A percentile compares a stretch with the other conserved stretches of the same genome.
phyloP scores from a whole-genome alignment of 2,797 vertebrate genomes.

The Selene dorsalis region DNA sequence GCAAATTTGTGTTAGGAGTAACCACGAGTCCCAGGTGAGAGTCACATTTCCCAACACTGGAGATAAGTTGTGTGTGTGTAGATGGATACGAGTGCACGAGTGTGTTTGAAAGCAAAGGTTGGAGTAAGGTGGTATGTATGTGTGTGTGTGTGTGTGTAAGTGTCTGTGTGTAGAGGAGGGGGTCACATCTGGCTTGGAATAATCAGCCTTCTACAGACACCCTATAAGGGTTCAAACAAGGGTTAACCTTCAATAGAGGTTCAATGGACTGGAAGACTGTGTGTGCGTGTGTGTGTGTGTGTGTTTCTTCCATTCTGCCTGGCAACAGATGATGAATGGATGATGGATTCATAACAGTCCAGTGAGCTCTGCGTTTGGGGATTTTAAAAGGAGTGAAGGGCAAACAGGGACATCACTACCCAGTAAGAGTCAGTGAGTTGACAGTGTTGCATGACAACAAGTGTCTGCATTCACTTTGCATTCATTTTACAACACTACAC shows the following conservation, averaged over 20 bases:
- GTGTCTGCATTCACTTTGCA: background rate
- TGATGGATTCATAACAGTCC: conserved; percentile 59
- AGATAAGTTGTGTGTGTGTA: background rate
- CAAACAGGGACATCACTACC: background rate
- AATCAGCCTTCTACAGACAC: conserved; percentile 28
- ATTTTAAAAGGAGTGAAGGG: background rate
- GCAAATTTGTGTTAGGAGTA: conserved; percentile 6
- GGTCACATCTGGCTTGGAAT: conserved; percentile 44
- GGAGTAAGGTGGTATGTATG: background rate
- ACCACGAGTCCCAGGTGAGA: conserved; percentile 24
- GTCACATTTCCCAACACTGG: background rate
- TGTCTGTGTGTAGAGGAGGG: too few relatives aligned
- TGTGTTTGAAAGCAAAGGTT: conserved; percentile 13
- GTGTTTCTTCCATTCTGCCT: conserved; percentile 60
- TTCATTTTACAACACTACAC: background rate
- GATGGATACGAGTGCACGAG: too few relatives aligned
- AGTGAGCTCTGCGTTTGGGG: conserved; percentile 36
- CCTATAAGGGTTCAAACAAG: conserved; percentile 61
- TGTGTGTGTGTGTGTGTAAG: background rate
- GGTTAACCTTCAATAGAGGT: conserved; percentile 55
- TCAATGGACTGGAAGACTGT: conserved; percentile 65
- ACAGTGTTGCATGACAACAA: background rate
- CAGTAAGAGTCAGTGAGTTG: conserved; percentile 25
- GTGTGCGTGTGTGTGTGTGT: conserved; percentile 9
- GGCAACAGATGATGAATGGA: conserved; percentile 70